Evolutionary conservation across 35 echinoderm and acorn worm genomes (phyloP).

Genomic region (Heliocidaris erythrogramma): DNA sequence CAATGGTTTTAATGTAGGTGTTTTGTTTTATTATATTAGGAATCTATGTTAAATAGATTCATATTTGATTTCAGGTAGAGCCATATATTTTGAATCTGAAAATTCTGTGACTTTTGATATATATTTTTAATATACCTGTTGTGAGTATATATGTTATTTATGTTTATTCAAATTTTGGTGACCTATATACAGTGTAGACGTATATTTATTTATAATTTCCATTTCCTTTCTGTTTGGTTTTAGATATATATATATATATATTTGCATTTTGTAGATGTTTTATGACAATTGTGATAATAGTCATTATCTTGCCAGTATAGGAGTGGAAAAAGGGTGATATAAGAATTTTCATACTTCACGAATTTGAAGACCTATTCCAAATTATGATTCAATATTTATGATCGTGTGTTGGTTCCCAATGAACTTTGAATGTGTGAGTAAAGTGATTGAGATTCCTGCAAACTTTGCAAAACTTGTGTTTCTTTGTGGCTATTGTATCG

Average conservation of each 20-base stretch:
- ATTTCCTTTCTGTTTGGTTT: neutral
- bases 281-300: neutral
- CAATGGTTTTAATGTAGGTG: neutral
- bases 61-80: neutral
- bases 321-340: no score
- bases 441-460: no score
- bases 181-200: neutral
- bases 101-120: neutral
- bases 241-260: neutral
- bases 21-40: neutral
- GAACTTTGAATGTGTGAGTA: no score
- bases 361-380: neutral
- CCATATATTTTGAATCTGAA: neutral
- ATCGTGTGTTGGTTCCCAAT: neutral
- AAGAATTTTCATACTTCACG: no score
- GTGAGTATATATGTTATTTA: neutral
- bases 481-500: no score
- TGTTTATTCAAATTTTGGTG: neutral
- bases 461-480: no score
- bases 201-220: neutral
- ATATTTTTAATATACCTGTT: neutral
- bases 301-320: neutral
- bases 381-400: neutral
- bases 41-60: neutral
- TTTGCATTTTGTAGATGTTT: neutral